Evolutionary conservation across 1,140 invertebrate species (phyloP), one percentile per base, ranked within the genome.

Genomic region (Apolygus lucorum): DNA sequence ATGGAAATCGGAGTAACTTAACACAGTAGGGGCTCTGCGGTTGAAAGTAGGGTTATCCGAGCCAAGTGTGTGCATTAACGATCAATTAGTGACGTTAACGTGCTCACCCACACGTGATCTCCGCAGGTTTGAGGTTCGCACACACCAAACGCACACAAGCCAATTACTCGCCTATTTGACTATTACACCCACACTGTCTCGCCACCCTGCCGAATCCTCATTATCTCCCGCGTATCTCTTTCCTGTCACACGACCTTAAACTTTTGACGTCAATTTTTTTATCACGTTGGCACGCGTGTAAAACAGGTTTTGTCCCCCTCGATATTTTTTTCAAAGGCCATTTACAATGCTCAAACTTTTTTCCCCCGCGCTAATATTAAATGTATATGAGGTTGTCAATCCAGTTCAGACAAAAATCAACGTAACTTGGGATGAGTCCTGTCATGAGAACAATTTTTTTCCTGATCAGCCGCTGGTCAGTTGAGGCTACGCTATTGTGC

Each of bases 401-500:
- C 34, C 4, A 42, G 34, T 42, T 42, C 17, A 8, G 34, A 42
- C 4, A 4, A 42, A 42, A 42, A 42, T 42, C 17, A 17, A 42
- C 34, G 34, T 42, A 42, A 42, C 34, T 8, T 42, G n/a, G 17
- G 34, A 42, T 17, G 34, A 8, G 4, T 42, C 34, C 34, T 42
- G 34, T 42, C 34, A 42, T 42, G 34, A 8, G 34, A 42, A 42
- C 34, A 42, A 42, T 42, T 42, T 42, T 42, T 42, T 42, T 42
- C 34, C 34, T 42, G 34, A 68, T 68, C 49, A 49, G 42, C 22
- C 21, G 66, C 27, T 64, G 24, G 21, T 52, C n/a, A 68, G 29
- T n/a, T n/a, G n/a, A n/a, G n/a, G n/a, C n/a, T n/a, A n/a, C n/a
- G n/a, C n/a, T n/a, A n/a, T n/a, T n/a, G n/a, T n/a, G n/a, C n/a